phyloP scores from a whole-genome alignment of 2,888 invertebrate genomes.

The Geophilus truncorum region DNA sequence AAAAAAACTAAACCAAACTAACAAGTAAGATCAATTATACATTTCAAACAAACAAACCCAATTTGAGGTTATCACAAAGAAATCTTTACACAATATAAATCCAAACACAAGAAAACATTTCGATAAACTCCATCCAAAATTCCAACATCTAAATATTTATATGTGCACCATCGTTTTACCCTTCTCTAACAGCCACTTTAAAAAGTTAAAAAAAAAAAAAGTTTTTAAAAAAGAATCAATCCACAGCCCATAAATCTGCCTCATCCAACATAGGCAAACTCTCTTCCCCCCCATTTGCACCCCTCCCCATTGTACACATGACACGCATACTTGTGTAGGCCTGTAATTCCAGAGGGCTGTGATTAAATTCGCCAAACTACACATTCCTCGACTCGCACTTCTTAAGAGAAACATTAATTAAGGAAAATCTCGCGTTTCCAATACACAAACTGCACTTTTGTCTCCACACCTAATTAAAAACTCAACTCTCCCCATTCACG shows the following conservation, averaged over 20 bases:
- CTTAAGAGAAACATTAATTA: slow-evolving; percentile 17
- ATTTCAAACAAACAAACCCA: no score
- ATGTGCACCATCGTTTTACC: background rate
- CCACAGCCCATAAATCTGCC: slow-evolving; percentile 3
- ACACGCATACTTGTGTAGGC: slow-evolving; percentile 27
- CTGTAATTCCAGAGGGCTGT: slow-evolving; percentile 27
- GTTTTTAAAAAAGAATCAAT: background rate
- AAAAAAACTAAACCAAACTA: no score
- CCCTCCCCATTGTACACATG: slow-evolving; percentile 19
- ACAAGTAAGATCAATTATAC: no score
- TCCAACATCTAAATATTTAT: background rate
- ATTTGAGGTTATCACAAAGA: no score
- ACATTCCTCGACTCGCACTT: slow-evolving; percentile 19
- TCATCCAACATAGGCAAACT: background rate
- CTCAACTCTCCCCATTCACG: background rate
- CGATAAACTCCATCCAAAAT: background rate
- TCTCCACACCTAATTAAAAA: slow-evolving; percentile 15
- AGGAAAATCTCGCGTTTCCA: slow-evolving; percentile 23
- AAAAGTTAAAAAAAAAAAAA: no score
- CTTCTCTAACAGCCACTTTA: background rate
- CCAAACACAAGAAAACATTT: no score
- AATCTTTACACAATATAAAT: no score
- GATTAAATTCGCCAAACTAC: slow-evolving; percentile 25
- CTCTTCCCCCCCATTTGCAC: background rate
- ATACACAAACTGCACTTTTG: slow-evolving; percentile 21